Evolutionary conservation across 1,140 invertebrate genomes (phyloP).

Genomic region (Bombus fervidus): DNA sequence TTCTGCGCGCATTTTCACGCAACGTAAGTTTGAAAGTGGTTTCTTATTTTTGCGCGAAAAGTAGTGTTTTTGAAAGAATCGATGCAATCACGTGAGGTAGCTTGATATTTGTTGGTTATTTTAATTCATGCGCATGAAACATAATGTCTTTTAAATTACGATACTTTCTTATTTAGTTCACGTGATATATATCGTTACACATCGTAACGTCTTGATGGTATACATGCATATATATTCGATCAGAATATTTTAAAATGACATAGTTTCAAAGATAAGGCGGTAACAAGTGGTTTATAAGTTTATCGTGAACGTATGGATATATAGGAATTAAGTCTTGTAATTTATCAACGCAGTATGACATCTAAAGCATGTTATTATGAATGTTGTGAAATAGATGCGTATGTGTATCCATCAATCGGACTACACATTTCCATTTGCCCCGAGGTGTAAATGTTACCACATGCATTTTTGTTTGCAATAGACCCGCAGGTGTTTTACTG

Average conservation of each 20-base stretch:
- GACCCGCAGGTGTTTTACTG: constrained; percentile 45
- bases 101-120: neutral
- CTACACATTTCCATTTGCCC: constrained; percentile 36
- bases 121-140: neutral
- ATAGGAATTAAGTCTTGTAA: neutral
- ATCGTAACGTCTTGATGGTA: no score
- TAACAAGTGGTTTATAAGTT: neutral
- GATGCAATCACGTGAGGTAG: no score
- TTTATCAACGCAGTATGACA: neutral
- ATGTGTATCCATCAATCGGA: neutral
- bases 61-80: neutral
- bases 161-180: neutral
- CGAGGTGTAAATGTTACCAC: constrained; percentile 38
- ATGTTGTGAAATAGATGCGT: neutral
- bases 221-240: neutral
- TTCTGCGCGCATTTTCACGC: constrained; percentile 52
- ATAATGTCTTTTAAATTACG: neutral
- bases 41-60: neutral
- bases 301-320: neutral
- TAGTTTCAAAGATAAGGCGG: neutral
- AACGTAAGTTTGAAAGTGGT: constrained; percentile 27
- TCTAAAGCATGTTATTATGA: constrained; percentile 8
- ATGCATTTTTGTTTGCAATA: constrained; percentile 38
- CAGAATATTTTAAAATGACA: neutral
- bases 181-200: neutral